A percentile compares a stretch with the other conserved stretches of the same genome.
Evolutionary conservation across 2,797 vertebrate genomes (phyloP).

Genomic region (Sternotherus odoratus): DNA sequence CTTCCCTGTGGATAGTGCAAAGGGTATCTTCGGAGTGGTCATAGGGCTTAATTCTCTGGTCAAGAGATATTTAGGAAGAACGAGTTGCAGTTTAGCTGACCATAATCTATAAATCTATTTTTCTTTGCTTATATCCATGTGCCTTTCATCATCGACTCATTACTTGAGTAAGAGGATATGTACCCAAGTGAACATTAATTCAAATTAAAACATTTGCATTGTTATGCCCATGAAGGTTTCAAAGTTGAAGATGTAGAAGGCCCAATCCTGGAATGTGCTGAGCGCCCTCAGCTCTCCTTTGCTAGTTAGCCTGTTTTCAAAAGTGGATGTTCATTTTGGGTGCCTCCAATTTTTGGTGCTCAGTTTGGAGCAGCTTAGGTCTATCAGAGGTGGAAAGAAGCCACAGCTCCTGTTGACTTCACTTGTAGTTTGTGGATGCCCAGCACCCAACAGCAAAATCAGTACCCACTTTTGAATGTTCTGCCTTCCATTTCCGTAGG

Average conservation of each 20-base stretch:
- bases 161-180: not conserved
- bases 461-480: not conserved
- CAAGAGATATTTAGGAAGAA: not conserved
- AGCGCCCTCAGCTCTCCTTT: not conserved
- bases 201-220: not conserved
- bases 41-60: not conserved
- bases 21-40: constrained; percentile 14
- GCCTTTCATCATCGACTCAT: not conserved
- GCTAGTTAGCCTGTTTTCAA: not conserved
- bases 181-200: not conserved
- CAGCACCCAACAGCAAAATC: not conserved
- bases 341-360: not conserved
- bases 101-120: not conserved
- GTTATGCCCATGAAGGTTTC: not conserved
- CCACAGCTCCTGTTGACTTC: not conserved
- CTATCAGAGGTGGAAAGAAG: not conserved
- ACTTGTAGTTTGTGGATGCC: not conserved
- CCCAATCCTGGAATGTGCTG: not conserved
- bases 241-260: not conserved
- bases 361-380: not conserved
- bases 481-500: not conserved
- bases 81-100: not conserved
- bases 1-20: too few relatives aligned
- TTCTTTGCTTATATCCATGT: not conserved
- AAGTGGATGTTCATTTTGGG: not conserved